Conservation (phyloP, 2,797 vertebrate species). For the Sciaenops ocellatus region DNA sequence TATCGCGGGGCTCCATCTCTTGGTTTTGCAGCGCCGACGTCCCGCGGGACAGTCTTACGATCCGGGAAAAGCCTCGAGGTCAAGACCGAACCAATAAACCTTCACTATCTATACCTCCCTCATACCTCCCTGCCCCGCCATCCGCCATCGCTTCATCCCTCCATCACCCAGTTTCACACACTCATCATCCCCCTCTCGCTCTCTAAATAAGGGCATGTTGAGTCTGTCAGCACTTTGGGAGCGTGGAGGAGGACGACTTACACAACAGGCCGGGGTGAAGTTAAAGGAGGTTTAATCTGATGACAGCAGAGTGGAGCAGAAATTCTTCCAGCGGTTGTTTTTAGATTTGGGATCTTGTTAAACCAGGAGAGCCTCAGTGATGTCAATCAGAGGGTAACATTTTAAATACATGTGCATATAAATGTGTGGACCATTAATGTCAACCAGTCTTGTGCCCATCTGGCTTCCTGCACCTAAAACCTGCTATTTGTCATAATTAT, state of each 20-base stretch:
- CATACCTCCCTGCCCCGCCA: conserved; percentile 29
- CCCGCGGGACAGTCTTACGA: conserved; percentile 58
- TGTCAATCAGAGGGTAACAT: conserved; percentile 57
- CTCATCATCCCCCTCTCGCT: conserved; percentile 37
- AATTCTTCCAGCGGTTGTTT: conserved; percentile 62
- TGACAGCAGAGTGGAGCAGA: conserved; percentile 60
- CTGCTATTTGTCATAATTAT: no score
- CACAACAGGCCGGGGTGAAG: conserved; percentile 38
- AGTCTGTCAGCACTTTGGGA: conserved; percentile 71
- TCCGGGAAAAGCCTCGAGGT: conserved; percentile 66
- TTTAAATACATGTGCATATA: conserved; percentile 21
- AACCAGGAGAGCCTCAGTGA: conserved; percentile 30
- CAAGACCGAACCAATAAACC: conserved; percentile 79
- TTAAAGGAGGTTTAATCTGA: conserved; percentile 71
- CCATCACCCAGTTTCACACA: conserved; percentile 49
- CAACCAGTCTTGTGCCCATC: neutral
- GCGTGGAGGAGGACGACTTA: conserved; percentile 41
- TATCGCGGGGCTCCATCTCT: conserved; percentile 74
- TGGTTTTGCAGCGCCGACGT: conserved; percentile 43
- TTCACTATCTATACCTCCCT: conserved; percentile 68
- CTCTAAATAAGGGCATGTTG: conserved; percentile 84
- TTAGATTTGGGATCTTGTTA: conserved; percentile 25
- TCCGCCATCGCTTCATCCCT: conserved; percentile 42
- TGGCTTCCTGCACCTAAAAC: neutral
- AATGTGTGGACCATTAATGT: neutral